phyloP scores from a whole-genome alignment of 2,113 vertebrate species.

The Rafetus swinhoei region DNA sequence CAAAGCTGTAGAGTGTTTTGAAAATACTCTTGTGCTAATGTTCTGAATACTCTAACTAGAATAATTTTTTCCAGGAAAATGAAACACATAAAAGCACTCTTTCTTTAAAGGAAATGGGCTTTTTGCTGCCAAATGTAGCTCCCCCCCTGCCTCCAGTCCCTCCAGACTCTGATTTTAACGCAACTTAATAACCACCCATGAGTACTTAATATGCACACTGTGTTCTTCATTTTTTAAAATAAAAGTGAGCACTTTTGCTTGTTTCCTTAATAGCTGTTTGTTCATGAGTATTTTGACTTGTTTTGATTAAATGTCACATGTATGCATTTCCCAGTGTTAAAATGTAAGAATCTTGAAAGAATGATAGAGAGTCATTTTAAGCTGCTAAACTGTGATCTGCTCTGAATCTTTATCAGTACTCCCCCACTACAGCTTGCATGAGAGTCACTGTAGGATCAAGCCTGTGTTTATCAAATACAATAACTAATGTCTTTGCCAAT shows the following conservation, averaged over 20 bases:
- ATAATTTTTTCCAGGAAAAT: conserved; percentile 4
- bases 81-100: neutral
- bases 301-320: neutral
- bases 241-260: neutral
- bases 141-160: neutral
- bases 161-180: neutral
- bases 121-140: conserved; percentile 2
- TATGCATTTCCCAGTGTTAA: neutral
- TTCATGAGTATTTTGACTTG: neutral
- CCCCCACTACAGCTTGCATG: neutral
- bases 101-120: neutral
- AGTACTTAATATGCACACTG: neutral
- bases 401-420: neutral
- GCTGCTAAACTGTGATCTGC: fast-evolving
- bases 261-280: neutral
- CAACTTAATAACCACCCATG: neutral
- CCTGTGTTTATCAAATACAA: neutral
- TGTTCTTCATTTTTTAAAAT: neutral
- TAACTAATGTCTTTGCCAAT: neutral
- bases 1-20: neutral
- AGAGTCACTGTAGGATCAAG: fast-evolving
- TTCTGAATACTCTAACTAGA: neutral
- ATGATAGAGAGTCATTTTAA: neutral
- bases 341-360: neutral
- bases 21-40: neutral